Percentiles rank a stretch among this genome's conserved stretches.
These are phyloP conservation scores for Wiebesia pumilae DNA, from an alignment of 1,140 invertebrate species.

Conservation along the genomic window DNA sequence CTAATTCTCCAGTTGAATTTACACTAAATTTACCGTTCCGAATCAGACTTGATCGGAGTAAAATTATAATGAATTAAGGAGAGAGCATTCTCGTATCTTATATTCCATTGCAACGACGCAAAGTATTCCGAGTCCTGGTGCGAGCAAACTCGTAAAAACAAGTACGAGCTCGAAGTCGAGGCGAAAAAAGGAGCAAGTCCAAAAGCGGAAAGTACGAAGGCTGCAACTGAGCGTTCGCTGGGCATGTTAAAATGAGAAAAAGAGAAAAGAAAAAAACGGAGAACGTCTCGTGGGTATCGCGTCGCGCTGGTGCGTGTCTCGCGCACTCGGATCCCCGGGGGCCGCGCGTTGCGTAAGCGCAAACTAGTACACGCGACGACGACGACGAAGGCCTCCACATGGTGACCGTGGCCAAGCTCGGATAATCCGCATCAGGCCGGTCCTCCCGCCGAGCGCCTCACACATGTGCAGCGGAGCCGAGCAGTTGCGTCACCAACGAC, in stretches of 20 bases:
- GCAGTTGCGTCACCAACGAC: background rate
- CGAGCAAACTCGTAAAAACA: too few species aligned
- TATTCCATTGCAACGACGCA: too few species aligned
- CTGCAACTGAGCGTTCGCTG: too few species aligned
- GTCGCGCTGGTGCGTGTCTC: background rate
- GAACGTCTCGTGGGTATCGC: too few species aligned
- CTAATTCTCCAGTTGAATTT: too few species aligned
- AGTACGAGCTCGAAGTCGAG: background rate
- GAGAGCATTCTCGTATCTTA: too few species aligned
- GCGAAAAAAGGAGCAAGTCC: background rate
- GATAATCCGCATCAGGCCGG: background rate
- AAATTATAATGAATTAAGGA: too few species aligned
- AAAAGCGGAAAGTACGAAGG: background rate
- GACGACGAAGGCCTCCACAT: conserved; percentile 7
- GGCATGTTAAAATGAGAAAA: background rate
- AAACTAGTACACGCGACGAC: conserved; percentile 35
- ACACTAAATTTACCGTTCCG: too few species aligned
- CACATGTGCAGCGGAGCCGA: background rate
- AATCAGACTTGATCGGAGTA: too few species aligned
- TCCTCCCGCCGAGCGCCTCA: background rate
- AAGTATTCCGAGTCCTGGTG: too few species aligned
- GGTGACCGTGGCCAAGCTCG: conserved; percentile 37
- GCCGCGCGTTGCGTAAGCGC: conserved; percentile 47
- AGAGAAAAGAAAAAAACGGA: background rate
- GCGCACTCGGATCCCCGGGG: background rate